Conservation (phyloP, 1,140 invertebrate species). For the Diachasmimorpha longicaudata region DNA sequence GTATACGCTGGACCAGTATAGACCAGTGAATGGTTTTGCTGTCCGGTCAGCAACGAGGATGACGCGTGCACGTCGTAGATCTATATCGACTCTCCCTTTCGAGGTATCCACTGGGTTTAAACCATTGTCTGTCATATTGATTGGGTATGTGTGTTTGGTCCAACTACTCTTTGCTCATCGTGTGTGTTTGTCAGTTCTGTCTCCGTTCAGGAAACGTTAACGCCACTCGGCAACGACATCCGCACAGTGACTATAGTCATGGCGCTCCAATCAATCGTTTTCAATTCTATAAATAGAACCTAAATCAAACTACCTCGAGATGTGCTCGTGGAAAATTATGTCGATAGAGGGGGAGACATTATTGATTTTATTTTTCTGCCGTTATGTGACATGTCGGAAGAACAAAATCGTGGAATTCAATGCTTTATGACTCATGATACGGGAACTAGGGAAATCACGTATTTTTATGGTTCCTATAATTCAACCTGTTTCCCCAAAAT, state of each 20-base stretch:
- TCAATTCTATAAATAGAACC: conserved; percentile 11
- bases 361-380: too few species aligned
- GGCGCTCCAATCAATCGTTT: conserved; percentile 23
- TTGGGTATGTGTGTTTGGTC: conserved; percentile 17
- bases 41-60: conserved; percentile 12
- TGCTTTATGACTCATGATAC: too few species aligned
- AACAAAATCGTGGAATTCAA: too few species aligned
- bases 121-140: conserved; percentile 38
- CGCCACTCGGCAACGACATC: conserved; percentile 30
- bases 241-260: conserved; percentile 16
- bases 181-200: conserved; percentile 32
- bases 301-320: neutral
- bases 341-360: too few species aligned
- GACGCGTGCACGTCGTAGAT: conserved; percentile 52
- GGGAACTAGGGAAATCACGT: too few species aligned
- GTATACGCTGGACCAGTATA: neutral
- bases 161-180: conserved; percentile 13
- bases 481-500: too few species aligned
- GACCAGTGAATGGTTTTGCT: conserved; percentile 4
- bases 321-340: too few species aligned
- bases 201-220: conserved; percentile 56
- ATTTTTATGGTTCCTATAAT: too few species aligned
- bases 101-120: neutral
- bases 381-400: too few species aligned
- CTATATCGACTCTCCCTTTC: conserved; percentile 45